Conservation (phyloP, 2,113 vertebrate species). For the Pipra filicauda region DNA sequence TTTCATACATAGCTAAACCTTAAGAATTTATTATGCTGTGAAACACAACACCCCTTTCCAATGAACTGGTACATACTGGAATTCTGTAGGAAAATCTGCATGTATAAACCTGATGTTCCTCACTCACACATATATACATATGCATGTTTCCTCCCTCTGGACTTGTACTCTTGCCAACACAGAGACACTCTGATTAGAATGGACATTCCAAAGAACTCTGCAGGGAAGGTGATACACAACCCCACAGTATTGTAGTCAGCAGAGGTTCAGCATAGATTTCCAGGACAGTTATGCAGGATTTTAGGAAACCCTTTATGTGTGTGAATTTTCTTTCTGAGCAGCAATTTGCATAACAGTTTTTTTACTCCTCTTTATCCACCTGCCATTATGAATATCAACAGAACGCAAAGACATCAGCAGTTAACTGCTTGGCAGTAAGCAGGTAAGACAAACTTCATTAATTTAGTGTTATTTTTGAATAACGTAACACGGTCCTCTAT, state of each 20-base stretch:
- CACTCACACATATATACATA: neutral
- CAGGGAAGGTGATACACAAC: accelerated
- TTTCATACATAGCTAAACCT: neutral
- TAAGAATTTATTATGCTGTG: neutral
- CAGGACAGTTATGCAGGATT: neutral
- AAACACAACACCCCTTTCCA: neutral
- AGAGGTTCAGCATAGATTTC: neutral
- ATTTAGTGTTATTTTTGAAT: neutral
- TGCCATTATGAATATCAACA: neutral
- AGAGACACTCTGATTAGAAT: neutral
- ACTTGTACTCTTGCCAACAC: neutral
- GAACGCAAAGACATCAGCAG: neutral
- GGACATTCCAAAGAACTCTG: neutral
- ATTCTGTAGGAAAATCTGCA: neutral
- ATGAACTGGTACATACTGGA: neutral
- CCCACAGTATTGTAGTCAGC: too few relatives aligned
- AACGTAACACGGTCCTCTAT: neutral
- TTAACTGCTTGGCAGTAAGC: neutral
- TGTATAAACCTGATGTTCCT: neutral
- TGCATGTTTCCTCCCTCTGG: neutral
- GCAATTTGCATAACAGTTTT: neutral
- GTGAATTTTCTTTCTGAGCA: neutral
- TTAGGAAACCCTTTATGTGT: neutral
- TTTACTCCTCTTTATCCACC: neutral
- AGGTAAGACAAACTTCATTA: neutral